These are phyloP conservation scores for Dreissena polymorpha DNA, from an alignment of 1,140 invertebrate genomes.

Conservation along the genomic window DNA sequence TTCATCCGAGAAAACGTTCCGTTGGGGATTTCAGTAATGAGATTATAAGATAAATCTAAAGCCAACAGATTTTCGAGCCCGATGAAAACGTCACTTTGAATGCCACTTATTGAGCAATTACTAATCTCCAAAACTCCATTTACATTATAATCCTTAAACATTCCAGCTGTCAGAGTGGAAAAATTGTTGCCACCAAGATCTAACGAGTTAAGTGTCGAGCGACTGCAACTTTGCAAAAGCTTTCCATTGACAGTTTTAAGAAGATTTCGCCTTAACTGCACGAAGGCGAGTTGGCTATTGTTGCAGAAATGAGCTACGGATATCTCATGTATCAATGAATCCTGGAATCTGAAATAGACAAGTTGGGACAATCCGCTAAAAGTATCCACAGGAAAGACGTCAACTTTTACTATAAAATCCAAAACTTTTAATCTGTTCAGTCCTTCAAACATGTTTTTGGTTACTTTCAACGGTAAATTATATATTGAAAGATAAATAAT, in stretches of 20 bases:
- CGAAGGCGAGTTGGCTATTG: constrained; percentile 4
- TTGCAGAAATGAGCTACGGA: constrained; percentile 11
- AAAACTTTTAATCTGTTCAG: neutral
- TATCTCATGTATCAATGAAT: neutral
- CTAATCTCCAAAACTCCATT: constrained; percentile 11
- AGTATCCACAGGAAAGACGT: neutral
- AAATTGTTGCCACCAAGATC: constrained; percentile 11
- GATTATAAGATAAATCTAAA: constrained; percentile 8
- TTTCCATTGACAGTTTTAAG: neutral
- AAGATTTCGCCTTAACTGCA: neutral
- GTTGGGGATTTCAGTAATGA: constrained; percentile 2
- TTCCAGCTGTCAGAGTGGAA: neutral
- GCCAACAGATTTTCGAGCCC: constrained; percentile 15
- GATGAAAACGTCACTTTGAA: neutral
- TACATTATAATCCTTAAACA: constrained; percentile 15
- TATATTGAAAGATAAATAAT: too few relatives aligned
- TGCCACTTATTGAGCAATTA: constrained; percentile 10
- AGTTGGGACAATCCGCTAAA: neutral
- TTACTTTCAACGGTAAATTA: neutral
- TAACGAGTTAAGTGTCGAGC: constrained; percentile 13
- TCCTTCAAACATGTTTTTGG: neutral
- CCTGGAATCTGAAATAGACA: neutral
- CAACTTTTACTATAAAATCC: neutral
- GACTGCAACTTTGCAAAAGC: neutral
- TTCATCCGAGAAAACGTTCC: constrained; percentile 4